Evolutionary conservation across 2,113 vertebrate species (phyloP).

Genomic region (Columba livia): DNA sequence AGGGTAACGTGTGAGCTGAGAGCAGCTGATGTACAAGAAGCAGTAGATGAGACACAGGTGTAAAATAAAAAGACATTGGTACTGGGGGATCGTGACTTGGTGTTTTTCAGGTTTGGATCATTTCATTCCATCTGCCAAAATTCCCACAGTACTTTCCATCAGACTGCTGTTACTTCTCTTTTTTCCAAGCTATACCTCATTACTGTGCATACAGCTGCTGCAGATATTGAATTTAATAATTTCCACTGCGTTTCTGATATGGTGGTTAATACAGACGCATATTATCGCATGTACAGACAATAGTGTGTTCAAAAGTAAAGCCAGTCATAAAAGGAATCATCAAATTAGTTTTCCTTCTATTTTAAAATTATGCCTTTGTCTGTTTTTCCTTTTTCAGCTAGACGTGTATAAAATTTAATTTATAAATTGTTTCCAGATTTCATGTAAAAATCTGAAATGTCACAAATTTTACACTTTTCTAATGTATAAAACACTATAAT

Average conservation of each 20-base stretch:
- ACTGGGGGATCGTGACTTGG: not conserved
- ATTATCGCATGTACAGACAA: not conserved
- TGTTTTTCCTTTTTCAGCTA: not conserved
- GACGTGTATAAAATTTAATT: not conserved
- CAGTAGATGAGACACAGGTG: not conserved
- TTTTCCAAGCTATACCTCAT: not conserved
- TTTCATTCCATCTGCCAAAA: slow-evolving; percentile 25
- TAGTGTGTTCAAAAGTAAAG: not conserved
- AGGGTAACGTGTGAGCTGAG: not conserved
- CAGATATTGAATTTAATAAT: not conserved
- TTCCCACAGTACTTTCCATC: not conserved
- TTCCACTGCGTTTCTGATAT: not conserved
- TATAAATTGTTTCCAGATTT: not conserved
- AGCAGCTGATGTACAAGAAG: not conserved
- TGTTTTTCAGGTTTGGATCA: not conserved
- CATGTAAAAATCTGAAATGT: not conserved
- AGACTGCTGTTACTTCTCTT: not conserved
- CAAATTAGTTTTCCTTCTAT: not conserved
- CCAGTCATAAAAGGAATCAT: not conserved
- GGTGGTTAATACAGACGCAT: not conserved
- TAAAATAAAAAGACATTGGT: not conserved
- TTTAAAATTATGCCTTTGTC: not conserved
- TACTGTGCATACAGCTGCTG: not conserved
- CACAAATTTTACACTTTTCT: not conserved
- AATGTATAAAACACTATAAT: rapidly evolving